Percentiles rank a stretch among this genome's conserved stretches.
Evolutionary conservation across 92 coral and sea anemone species (phyloP).

Genomic region (Heteractis magnifica): DNA sequence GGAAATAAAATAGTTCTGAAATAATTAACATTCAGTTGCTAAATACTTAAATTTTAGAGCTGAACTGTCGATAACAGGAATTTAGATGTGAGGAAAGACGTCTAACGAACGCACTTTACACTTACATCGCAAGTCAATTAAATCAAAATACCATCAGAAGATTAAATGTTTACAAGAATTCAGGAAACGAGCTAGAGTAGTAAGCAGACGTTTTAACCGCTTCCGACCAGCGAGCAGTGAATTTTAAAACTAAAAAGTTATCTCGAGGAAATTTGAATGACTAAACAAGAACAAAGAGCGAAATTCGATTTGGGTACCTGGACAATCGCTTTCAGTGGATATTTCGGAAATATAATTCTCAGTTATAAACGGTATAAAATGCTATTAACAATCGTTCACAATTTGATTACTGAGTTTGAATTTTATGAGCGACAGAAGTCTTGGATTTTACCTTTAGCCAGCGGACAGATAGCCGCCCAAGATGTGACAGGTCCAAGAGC

Average conservation of each 20-base stretch:
- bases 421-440: not conserved
- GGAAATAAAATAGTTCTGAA: too few relatives aligned
- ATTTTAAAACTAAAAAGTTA: not conserved
- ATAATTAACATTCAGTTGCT: constrained; percentile 1
- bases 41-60: constrained; percentile 17
- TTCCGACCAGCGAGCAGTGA: not conserved
- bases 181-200: not conserved
- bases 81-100: not conserved
- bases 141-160: not conserved
- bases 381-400: not conserved
- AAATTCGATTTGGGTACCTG: not conserved
- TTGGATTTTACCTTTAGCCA: constrained; percentile 79
- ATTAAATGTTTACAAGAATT: not conserved
- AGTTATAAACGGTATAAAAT: not conserved
- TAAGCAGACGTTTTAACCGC: not conserved
- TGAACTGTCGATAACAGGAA: not conserved
- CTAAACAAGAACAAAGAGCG: not conserved
- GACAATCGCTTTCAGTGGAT: not conserved
- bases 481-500: constrained; percentile 99
- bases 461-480: constrained; percentile 98
- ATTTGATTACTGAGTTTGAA: not conserved
- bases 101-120: not conserved
- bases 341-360: not conserved
- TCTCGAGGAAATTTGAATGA: not conserved
- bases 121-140: constrained; percentile 10